These are phyloP conservation scores for Neofelis nebulosa DNA, from an alignment of 2,113 vertebrate genomes.

Conservation along the genomic window DNA sequence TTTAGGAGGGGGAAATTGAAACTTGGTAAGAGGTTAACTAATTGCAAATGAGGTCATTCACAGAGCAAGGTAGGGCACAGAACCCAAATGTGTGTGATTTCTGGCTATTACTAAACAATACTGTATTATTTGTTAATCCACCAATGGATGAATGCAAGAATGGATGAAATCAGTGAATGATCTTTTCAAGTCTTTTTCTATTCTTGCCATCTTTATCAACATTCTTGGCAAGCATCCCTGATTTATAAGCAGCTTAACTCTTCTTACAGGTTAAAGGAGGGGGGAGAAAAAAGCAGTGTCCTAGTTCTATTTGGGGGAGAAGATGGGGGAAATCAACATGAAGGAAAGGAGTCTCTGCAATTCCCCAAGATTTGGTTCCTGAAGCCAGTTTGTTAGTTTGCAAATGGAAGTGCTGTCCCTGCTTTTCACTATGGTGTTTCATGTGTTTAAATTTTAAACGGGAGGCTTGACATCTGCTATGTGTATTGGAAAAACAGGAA, in stretches of 20 bases:
- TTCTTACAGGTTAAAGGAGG: conserved; percentile 32
- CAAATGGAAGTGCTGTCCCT: conserved; percentile 57
- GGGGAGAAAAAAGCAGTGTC: background rate
- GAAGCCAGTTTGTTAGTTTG: conserved; percentile 64
- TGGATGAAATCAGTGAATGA: background rate
- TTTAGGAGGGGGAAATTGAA: background rate
- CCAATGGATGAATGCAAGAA: background rate
- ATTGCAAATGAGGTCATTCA: background rate
- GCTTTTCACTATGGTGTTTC: conserved; percentile 43
- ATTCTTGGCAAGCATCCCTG: background rate
- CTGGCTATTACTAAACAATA: background rate
- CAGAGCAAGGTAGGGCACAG: background rate
- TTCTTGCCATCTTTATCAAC: conserved; percentile 13
- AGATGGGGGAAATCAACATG: conserved; percentile 8
- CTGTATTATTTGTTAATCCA: background rate
- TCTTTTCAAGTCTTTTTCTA: background rate
- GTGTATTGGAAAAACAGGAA: conserved; percentile 68
- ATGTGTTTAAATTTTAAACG: conserved; percentile 69
- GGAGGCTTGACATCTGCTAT: conserved; percentile 68
- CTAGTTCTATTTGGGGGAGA: background rate
- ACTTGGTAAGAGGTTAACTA: background rate
- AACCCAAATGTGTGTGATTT: background rate
- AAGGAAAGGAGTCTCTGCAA: conserved; percentile 60
- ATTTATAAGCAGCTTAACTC: conserved; percentile 45
- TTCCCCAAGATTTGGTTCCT: conserved; percentile 33